These are phyloP conservation scores for Linnaemya tessellans DNA, from an alignment of 2,888 invertebrate genomes.

Conservation along the genomic window DNA sequence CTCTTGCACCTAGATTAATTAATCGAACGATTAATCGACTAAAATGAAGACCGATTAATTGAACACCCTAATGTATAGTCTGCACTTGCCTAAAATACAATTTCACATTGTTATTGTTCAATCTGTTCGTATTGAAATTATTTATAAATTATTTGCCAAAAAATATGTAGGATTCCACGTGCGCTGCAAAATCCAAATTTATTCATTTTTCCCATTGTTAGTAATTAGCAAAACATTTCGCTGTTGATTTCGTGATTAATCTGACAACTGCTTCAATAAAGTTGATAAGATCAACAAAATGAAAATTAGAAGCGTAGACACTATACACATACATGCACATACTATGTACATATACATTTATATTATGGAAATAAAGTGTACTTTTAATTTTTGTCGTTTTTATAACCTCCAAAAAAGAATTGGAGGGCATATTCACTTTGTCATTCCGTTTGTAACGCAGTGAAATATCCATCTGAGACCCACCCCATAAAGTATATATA, in stretches of 20 bases:
- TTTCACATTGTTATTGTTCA: not conserved
- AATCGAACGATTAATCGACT: too few relatives aligned
- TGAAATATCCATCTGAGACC: too few relatives aligned
- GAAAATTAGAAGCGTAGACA: not conserved
- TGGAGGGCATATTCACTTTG: too few relatives aligned
- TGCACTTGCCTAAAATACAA: too few relatives aligned
- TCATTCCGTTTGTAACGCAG: too few relatives aligned
- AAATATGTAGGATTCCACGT: conserved; percentile 23
- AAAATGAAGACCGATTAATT: too few relatives aligned
- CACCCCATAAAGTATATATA: too few relatives aligned
- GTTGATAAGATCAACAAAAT: conserved; percentile 18
- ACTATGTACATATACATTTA: not conserved
- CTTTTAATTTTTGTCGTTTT: not conserved
- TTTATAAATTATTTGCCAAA: not conserved
- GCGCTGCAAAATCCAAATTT: not conserved
- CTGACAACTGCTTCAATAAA: conserved; percentile 36
- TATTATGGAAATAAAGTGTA: too few relatives aligned
- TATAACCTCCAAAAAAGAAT: too few relatives aligned
- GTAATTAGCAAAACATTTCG: conserved; percentile 30
- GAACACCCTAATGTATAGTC: too few relatives aligned
- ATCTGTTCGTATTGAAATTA: not conserved
- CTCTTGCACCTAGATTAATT: too few relatives aligned
- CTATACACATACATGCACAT: not conserved
- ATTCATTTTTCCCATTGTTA: conserved; percentile 40
- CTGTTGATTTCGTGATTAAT: conserved; percentile 24